Evolutionary conservation across 1,140 invertebrate genomes (phyloP), one percentile per base, ranked within the genome.

Genomic region (Brachionus asplanchnoidis): DNA sequence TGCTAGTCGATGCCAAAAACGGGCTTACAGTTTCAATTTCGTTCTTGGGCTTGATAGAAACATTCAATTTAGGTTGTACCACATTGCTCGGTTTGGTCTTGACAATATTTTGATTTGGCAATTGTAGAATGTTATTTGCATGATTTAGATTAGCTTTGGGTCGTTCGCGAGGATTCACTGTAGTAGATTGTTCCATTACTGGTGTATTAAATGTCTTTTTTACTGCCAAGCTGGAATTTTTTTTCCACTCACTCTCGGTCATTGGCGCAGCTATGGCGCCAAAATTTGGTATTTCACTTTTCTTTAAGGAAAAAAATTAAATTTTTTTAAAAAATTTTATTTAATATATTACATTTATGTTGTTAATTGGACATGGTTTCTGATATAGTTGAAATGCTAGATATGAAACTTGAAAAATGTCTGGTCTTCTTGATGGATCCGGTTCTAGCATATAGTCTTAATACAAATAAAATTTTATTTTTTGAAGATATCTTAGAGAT

Each of bases 351-450:
- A 95, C 94, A 90, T 94, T 92, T 89, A 95, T 91, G 91, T 95
- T 95, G 88, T 93, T 92, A 82, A 95, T 93, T 60, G 94, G 94
- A 90, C 93, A 94, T 79, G 94, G 92, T 89, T 93, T 93, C 73
- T 93, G 93, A 73, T 91, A 87, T 83, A 96, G 88, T 86, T 92
- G 91, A 89, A 95, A 95, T 60, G 94, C 93, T 86, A 95, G 90
- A 87, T 91, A 92, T 85, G 94, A 93, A 77, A 95, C 94, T 92
- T 96, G 95, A 90, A 92, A 96, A 87, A 96, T 95, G 90, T 96
- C 95, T 12, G 95, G 95, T 26, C 79, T 9, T 68, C 36, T 82
- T 28, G 8, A 42, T 1, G 79, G 79, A 28, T 82, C 79, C 4
- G 79, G 79, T 11, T 82, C 79, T 23, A 82, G 79, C 79, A 82